Percentiles rank a stretch among this genome's conserved stretches.
phyloP scores from a whole-genome alignment of 1,140 invertebrate genomes.

The Propsilocerus akamusi region DNA sequence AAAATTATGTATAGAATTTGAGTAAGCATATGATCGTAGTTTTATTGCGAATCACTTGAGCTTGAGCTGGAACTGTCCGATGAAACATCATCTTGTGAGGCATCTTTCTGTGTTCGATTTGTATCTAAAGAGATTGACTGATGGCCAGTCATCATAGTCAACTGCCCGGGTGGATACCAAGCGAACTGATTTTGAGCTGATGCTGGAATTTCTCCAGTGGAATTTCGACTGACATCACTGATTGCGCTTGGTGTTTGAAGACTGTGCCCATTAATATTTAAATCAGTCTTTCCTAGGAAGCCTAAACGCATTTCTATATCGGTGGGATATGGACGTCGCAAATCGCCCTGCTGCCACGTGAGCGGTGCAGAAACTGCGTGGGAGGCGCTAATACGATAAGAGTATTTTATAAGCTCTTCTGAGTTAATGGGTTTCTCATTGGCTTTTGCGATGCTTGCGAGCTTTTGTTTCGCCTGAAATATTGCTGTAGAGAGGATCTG shows the following conservation, averaged over 20 bases:
- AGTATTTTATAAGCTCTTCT: conserved; percentile 78
- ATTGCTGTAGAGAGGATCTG: conserved; percentile 86
- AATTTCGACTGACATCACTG: conserved; percentile 39
- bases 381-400: conserved; percentile 89
- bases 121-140: conserved; percentile 46
- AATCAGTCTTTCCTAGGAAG: conserved; percentile 53
- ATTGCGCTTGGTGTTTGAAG: conserved; percentile 31
- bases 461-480: conserved; percentile 90
- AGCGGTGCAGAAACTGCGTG: conserved; percentile 93
- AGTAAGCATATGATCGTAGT: too few species aligned
- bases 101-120: conserved; percentile 30
- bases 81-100: conserved; percentile 62
- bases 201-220: conserved; percentile 43
- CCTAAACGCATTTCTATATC: conserved; percentile 91
- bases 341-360: conserved; percentile 91
- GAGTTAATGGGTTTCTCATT: conserved; percentile 59
- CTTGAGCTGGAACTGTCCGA: conserved; percentile 83
- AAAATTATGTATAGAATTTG: too few species aligned
- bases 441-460: conserved; percentile 72
- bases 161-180: conserved; percentile 74
- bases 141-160: conserved; percentile 50
- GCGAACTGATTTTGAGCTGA: conserved; percentile 69
- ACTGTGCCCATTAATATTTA: conserved; percentile 45
- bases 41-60: conserved; percentile 76
- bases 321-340: conserved; percentile 85